Base-by-base conservation (phyloP, 1,140 invertebrate genomes). In the Philaenus spumarius region DNA sequence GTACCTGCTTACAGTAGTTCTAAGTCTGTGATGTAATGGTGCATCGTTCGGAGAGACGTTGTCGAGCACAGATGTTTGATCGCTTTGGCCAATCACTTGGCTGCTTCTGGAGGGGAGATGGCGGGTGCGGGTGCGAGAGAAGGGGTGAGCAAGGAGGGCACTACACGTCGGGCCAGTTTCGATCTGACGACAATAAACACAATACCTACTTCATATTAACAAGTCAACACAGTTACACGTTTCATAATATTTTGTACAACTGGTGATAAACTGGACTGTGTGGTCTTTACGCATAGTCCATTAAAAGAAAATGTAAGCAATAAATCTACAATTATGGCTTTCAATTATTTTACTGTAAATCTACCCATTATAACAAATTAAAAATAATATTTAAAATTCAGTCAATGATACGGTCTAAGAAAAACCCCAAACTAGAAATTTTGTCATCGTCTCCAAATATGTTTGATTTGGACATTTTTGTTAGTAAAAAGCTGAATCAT, bases 71-170 rank as follows among this genome's bases (percentile, higher is more conserved):
- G 37, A 26, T 37, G 50, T 53, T 53, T 30, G 35, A 53, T 7
- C 30, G 37, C 19, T 15, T 15, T 37, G 37, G 12, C 15, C 15
- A 53, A 53, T 53, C 50, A 53, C 50, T 53, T 53, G 50, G 22
- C 50, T 2, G 37, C 30, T 39, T 37, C 34, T 19, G 35, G 30
- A 3, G 47, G 20, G 9, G 26, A 30, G 26, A 30, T 30, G 26
- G 26, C 26, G 26, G 26, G 26, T 30, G 26, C 26, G 20, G 47
- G 23, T 51, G 45, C 37, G 50, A 35, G 37, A 22, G 50, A 17
- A 35, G 35, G 35, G 20, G 45, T 14, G 45, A 23, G 15, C 12
- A 26, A 11, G 15, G 50, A 19, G 50, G 19, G 50, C 3, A 20
- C 6, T 9, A 35, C 30, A 14, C 50, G 50, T 39, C 50, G 50